Evolutionary conservation across 2,888 invertebrate species (phyloP), one percentile per base, ranked within the genome.

Genomic region (Barypeithes pellucidus): DNA sequence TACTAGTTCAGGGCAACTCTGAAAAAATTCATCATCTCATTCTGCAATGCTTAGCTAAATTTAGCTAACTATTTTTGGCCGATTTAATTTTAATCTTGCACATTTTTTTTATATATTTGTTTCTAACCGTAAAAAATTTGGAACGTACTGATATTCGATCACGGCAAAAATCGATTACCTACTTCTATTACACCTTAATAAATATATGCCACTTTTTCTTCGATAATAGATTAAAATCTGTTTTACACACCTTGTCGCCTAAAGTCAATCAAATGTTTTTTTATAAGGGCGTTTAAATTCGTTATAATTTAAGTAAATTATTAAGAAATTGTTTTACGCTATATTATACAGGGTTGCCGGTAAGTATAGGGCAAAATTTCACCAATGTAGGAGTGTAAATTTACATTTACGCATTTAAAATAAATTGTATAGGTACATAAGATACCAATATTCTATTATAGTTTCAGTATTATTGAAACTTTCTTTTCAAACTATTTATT

Each of bases 211-310:
- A 22, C 22, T 50, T 50, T 50, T 50, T 50, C 50, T 50, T 22
- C 22, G 22, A n/a, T 50, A 22, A 50, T 24, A 22, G 50, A 50
- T 50, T 43, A n/a, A 47, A 50, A 50, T 50, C 50, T 50, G 22
- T 50, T 22, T 50, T 50, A 50, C 22, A 50, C 50, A 22, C 50
- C 50, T 50, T 47, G 22, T 47, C 22, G 47, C 47, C 22, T 50
- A 50, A 22, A 22, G 22, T 50, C 9, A 22, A 20, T 20, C 11
- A 22, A 11, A 50, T 3, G n/a, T 50, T 50, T n/a, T 45, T 22
- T 5, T 50, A 24, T 50, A 50, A 22, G 12, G n/a, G 50, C 24
- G 50, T n/a, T 18, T 29, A 29, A 22, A 50, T 24, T 50, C 22
- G 24, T 50, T 50, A 20, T 22, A 47, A 47, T 5, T 1, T 3